Evolutionary conservation across 2,797 vertebrate genomes (phyloP).

Genomic region (Hylomyscus alleni): DNA sequence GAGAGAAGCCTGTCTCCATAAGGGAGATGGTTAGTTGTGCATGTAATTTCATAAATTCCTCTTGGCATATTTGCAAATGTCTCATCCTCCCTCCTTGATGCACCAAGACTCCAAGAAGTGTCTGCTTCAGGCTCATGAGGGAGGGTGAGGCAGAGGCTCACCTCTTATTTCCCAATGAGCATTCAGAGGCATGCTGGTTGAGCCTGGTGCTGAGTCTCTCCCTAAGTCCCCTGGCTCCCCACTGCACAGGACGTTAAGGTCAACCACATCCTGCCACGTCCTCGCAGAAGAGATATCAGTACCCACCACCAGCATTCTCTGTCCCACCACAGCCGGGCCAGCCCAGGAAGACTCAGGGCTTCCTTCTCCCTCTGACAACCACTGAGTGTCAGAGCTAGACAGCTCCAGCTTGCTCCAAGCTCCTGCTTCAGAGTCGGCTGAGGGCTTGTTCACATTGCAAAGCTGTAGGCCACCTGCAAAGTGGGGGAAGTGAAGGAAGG

Average conservation of each 20-base stretch:
- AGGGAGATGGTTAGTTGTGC: not conserved
- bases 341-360: not conserved
- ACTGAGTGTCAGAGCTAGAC: not conserved
- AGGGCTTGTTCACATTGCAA: no score
- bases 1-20: not conserved
- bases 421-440: not conserved
- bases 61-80: not conserved
- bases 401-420: not conserved
- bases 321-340: slow-evolving; percentile 70
- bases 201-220: not conserved
- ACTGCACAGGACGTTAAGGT: slow-evolving; percentile 76
- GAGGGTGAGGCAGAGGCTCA: not conserved
- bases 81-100: not conserved
- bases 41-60: not conserved
- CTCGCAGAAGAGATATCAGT: slow-evolving; percentile 69
- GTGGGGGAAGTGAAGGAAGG: not conserved
- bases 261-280: slow-evolving; percentile 81
- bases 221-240: slow-evolving; percentile 56
- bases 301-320: slow-evolving; percentile 64
- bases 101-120: not conserved
- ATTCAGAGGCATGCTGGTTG: not conserved
- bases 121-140: not conserved
- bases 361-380: slow-evolving; percentile 1
- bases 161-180: not conserved
- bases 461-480: not conserved